Conservation (phyloP, 2,113 vertebrate species). For the Okapia johnstoni region DNA sequence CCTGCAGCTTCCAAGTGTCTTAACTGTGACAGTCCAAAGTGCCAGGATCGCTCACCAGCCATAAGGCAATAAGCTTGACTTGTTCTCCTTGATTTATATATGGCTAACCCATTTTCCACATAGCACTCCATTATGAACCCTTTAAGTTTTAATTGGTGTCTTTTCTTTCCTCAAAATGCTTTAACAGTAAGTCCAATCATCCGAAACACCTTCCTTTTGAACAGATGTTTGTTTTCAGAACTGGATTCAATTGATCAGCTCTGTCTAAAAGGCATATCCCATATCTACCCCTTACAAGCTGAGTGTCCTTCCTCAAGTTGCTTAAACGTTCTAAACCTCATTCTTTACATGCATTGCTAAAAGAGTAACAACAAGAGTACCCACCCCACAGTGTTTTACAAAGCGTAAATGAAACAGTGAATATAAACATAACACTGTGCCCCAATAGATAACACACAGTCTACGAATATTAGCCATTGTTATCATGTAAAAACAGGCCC, state of each 20-base stretch:
- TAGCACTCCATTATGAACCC: background rate
- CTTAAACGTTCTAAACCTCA: background rate
- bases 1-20: background rate
- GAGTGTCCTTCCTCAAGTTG: background rate
- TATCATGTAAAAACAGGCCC: background rate
- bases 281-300: background rate
- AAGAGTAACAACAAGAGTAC: background rate
- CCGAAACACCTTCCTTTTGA: background rate
- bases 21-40: background rate
- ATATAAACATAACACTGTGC: background rate
- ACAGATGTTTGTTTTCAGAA: background rate
- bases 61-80: background rate
- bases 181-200: background rate
- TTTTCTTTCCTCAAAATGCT: slow-evolving; percentile 5
- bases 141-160: background rate
- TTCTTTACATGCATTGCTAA: background rate
- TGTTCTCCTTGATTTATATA: background rate
- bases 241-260: background rate
- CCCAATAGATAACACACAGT: background rate
- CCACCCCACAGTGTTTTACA: background rate
- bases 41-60: background rate
- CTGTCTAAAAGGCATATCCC: background rate
- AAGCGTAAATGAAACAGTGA: background rate
- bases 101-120: background rate
- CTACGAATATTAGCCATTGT: background rate